Base-by-base conservation (phyloP, 2,888 invertebrate genomes). In the Noctua pronuba region DNA sequence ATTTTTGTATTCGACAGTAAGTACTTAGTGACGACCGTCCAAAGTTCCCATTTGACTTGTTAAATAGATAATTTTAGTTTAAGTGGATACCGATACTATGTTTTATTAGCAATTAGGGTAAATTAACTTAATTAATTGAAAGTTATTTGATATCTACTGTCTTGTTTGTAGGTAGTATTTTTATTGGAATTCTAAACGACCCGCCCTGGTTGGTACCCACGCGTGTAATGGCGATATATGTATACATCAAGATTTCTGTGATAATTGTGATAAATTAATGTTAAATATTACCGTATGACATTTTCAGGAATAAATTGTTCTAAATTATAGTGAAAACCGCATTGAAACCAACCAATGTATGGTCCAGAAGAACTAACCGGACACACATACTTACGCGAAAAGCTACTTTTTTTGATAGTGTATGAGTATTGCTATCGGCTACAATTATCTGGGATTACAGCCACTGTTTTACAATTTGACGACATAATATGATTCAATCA, bases 31-130 rank as follows among this genome's bases (percentile, higher is more conserved):
- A 41, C 73, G 44, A 35, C n/a, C 64, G 70, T 41, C 35, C 44
- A n/a, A 75, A 84, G 55, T 68, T 83, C 52, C 65, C 52, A 80
- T 83, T 79, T 75, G 67, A 82, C 73, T 86, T 79, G 83, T 75
- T 84, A 76, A 80, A 77, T 72, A 75, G 74, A 75, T 64, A 80
- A 86, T 80, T 77, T 80, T 86, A 69, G 80, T 79, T 71, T 66
- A 85, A 86, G 41, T 86, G 76, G 80, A 80, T 73, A 79, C 49
- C 21, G 75, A 82, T 86, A 73, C 79, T 46, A 55, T 81, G 82
- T 82, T 87, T 79, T 73, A 80, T 81, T 69, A 86, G 66, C 75
- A 88, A 88, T 88, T 88, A 86, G 70, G 80, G 78, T 78, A 80
- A 82, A 88, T 83, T 85, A 88, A 82, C 46, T 86, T 75, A 72